These are phyloP conservation scores for Turritopsis rubra DNA, from an alignment of 30 jellyfish, hydroid and myxozoan species.

Conservation along the genomic window DNA sequence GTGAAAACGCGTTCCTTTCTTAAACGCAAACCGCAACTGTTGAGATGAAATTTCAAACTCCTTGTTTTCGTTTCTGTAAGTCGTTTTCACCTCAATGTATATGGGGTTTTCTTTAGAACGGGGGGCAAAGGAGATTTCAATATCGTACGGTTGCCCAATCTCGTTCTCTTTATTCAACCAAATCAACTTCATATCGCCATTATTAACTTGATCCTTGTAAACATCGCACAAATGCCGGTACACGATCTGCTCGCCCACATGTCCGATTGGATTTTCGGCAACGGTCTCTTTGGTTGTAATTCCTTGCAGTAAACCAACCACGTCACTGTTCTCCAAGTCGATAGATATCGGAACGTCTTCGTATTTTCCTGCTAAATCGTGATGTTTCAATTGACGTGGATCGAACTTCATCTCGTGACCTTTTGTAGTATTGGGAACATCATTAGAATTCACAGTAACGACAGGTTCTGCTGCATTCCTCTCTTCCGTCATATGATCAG, in stretches of 20 bases:
- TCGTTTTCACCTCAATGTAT: conserved; percentile 66
- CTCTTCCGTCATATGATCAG: not conserved
- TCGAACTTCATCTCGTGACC: not conserved
- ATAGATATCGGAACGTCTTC: not conserved
- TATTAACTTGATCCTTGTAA: not conserved
- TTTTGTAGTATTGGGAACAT: not conserved
- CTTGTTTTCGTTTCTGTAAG: conserved; percentile 26
- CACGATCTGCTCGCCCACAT: conserved; percentile 53
- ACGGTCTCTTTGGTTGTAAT: not conserved
- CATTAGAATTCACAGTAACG: not conserved
- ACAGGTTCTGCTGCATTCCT: not conserved
- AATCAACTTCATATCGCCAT: not conserved
- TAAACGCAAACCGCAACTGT: conserved; percentile 48
- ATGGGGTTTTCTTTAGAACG: not conserved
- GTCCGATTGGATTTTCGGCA: conserved; percentile 22
- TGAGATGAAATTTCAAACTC: conserved; percentile 62
- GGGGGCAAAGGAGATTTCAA: not conserved
- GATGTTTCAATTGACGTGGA: conserved; percentile 18
- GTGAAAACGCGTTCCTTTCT: conserved; percentile 28
- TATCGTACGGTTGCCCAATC: conserved; percentile 54
- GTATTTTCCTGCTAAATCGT: not conserved
- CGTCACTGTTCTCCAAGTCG: not conserved
- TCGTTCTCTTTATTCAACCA: conserved; percentile 65
- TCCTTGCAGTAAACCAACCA: not conserved
- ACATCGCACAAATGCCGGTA: conserved; percentile 10